These are phyloP conservation scores for Pachyseris speciosa DNA, from an alignment of 64 coral and sea anemone species.

Conservation along the genomic window DNA sequence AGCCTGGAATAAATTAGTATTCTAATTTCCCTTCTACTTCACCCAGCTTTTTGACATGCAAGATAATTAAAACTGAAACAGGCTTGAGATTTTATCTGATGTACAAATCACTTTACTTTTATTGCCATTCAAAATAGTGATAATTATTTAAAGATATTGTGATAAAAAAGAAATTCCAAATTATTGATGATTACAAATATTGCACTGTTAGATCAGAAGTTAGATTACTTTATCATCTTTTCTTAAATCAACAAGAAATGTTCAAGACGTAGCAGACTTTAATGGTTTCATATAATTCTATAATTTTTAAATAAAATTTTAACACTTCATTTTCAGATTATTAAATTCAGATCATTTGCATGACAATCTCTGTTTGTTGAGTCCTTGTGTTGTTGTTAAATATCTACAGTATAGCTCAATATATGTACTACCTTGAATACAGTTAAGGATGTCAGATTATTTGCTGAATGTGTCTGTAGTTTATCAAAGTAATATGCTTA, in stretches of 20 bases:
- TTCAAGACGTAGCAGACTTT: background rate
- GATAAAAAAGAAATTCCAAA: slow-evolving; percentile 1
- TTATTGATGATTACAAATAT: background rate
- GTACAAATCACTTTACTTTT: background rate
- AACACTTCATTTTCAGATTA: background rate
- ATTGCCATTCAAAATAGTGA: background rate
- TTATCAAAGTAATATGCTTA: no score
- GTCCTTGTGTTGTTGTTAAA: no score
- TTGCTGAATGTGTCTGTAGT: no score
- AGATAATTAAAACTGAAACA: slow-evolving; percentile 3
- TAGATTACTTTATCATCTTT: background rate
- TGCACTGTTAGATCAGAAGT: background rate
- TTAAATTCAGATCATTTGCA: no score
- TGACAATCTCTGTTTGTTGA: no score
- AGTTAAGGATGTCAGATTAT: no score
- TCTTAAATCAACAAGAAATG: background rate
- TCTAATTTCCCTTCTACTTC: background rate
- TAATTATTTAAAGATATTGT: background rate
- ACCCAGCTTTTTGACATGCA: background rate
- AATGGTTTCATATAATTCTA: background rate
- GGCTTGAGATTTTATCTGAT: background rate
- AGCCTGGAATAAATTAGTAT: background rate
- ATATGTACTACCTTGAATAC: no score
- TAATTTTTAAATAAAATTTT: background rate
- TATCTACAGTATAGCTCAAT: no score